A percentile compares a stretch with the other conserved stretches of the same genome.
phyloP scores from a whole-genome alignment of 2,113 vertebrate genomes.

The Haemorhous mexicanus region DNA sequence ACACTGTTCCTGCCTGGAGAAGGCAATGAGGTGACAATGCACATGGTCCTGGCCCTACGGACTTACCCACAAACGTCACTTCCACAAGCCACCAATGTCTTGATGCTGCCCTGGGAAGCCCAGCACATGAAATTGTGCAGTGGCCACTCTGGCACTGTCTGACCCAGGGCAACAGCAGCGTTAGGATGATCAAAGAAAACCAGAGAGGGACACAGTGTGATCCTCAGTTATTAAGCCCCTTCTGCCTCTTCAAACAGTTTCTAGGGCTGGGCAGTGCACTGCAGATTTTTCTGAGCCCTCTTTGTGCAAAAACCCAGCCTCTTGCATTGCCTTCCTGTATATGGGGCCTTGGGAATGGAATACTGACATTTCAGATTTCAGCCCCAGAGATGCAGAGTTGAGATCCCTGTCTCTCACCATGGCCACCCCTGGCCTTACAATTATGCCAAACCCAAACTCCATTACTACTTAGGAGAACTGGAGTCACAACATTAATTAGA shows the following conservation, averaged over 20 bases:
- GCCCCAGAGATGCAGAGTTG: not conserved
- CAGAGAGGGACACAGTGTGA: not conserved
- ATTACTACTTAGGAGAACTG: not conserved
- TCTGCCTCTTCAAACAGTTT: not conserved
- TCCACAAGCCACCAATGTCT: not conserved
- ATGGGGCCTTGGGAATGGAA: not conserved
- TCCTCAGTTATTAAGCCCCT: not conserved
- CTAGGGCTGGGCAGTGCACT: not conserved
- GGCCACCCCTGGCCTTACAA: not conserved
- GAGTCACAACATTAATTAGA: not conserved
- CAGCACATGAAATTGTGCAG: not conserved
- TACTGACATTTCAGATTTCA: not conserved
- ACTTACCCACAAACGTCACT: not conserved
- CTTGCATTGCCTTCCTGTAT: too few relatives aligned
- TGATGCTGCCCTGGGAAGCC: not conserved
- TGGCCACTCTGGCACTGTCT: not conserved
- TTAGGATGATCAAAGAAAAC: not conserved
- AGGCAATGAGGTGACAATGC: accelerated
- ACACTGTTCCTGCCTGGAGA: not conserved
- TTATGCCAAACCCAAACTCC: not conserved
- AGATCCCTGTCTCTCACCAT: not conserved
- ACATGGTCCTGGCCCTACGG: not conserved
- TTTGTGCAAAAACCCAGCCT: not conserved
- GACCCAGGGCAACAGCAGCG: accelerated
- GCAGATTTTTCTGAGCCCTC: not conserved